Conservation (phyloP, 2,797 vertebrate species). For the Lithobates sylvaticus region DNA sequence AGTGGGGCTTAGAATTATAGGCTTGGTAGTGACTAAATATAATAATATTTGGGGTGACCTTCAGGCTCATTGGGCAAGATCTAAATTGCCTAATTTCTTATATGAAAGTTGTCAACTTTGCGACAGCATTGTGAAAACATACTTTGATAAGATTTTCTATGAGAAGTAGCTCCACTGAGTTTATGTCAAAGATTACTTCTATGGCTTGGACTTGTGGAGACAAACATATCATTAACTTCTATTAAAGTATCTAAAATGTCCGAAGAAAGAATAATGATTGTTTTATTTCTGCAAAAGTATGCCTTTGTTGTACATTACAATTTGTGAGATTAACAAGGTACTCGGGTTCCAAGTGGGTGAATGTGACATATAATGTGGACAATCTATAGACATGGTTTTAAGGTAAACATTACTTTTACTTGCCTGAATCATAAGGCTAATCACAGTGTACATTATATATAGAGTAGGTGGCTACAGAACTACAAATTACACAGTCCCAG, state of each 20-base stretch:
- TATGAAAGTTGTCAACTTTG: not conserved
- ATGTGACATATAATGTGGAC: constrained; percentile 22
- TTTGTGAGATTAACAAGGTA: constrained; percentile 20
- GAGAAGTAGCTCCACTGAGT: not conserved
- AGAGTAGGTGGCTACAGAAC: not conserved
- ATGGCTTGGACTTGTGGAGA: not conserved
- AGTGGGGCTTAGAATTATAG: too few relatives aligned
- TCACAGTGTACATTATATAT: not conserved
- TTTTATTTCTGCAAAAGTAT: constrained; percentile 1
- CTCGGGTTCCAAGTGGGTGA: constrained; percentile 21
- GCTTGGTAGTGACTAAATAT: too few relatives aligned
- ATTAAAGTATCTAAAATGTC: constrained; percentile 6
- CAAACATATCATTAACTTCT: constrained; percentile 21
- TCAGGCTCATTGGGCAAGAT: not conserved
- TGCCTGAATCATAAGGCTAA: constrained; percentile 33
- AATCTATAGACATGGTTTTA: constrained; percentile 38
- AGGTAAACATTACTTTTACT: constrained; percentile 2
- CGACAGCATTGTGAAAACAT: not conserved
- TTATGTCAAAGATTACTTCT: not conserved
- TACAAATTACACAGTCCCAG: constrained; percentile 1
- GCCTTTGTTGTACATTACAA: constrained; percentile 16
- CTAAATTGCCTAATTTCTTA: not conserved
- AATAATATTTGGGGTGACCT: not conserved
- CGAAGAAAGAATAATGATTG: constrained; percentile 6
- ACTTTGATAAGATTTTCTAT: not conserved